Evolutionary conservation across 2,888 invertebrate species (phyloP), one percentile per base, ranked within the genome.

Genomic region (Argynnis bischoffii): DNA sequence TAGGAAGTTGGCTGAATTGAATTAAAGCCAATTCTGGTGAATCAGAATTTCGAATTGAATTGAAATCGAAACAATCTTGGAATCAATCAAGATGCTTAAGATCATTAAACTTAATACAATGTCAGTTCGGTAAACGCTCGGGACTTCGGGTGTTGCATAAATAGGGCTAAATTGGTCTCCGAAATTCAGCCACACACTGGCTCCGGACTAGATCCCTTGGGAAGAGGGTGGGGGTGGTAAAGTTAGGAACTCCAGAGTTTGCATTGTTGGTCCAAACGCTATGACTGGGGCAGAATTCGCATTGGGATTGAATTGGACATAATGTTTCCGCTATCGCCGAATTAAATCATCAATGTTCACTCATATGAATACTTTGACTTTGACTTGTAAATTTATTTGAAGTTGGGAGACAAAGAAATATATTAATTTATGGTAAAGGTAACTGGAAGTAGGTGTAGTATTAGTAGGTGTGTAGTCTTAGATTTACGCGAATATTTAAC

Each of bases 211-310:
- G 74, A 77, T 85, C 86, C 85, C 84, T 76, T 76, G 85, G 82
- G 66, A 72, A 68, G 66, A 61, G 72, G 75, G 71, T 71, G 71
- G 76, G 77, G 74, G 70, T 75, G 76, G 80, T 78, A 79, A 87
- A 89, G 87, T 90, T 89, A 79, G 82, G 85, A 90, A 90, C 88
- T 90, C 84, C 79, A 73, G 78, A 84, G 84, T 84, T 83, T 85
- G 87, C 85, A 85, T 80, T 86, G 85, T 83, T 84, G 82, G 82
- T 81, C 80, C 81, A 78, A 83, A 84, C 83, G 72, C 83, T 79
- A 74, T 79, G 81, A 81, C 78, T 81, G 74, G 75, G 72, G 74
- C 80, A 70, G 76, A 85, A 86, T 85, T 82, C 85, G 78, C 85
- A 81, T 81, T 73, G 81, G 82, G 82, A 86, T 86, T 85, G 84